phyloP scores from a whole-genome alignment of 92 coral and sea anemone species.

The Parazoanthus atlanticus region DNA sequence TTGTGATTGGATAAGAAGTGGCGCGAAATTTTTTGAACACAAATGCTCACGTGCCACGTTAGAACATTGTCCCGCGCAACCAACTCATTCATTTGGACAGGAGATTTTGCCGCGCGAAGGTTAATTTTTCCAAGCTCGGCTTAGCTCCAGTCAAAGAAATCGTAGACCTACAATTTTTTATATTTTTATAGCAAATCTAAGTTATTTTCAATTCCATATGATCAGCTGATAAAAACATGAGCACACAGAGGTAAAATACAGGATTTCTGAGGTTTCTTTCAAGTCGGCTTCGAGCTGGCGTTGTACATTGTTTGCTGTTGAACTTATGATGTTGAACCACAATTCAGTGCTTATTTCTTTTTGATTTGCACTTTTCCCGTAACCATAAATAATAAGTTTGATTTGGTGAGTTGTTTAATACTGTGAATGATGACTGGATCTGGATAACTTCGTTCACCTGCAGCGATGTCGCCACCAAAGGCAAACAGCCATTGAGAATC shows the following conservation, averaged over 20 bases:
- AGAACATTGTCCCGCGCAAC: slow-evolving; percentile 48
- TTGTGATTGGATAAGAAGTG: slow-evolving; percentile 30
- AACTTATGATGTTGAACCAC: neutral
- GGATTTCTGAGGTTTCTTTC: neutral
- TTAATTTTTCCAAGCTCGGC: slow-evolving; percentile 8
- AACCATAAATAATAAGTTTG: neutral
- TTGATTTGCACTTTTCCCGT: neutral
- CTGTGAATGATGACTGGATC: neutral
- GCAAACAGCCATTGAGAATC: slow-evolving; percentile 55
- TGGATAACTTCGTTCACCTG: slow-evolving; percentile 10
- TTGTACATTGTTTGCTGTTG: slow-evolving; percentile 25
- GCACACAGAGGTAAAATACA: slow-evolving; percentile 27
- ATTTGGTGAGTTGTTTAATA: neutral
- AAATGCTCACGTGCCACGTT: slow-evolving; percentile 41
- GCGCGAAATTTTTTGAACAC: slow-evolving; percentile 42
- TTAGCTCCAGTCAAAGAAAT: slow-evolving; percentile 15
- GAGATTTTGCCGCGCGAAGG: slow-evolving; percentile 55
- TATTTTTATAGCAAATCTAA: neutral
- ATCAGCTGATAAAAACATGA: slow-evolving; percentile 26
- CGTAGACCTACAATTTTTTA: neutral
- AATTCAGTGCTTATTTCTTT: neutral
- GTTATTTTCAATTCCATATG: slow-evolving; percentile 35
- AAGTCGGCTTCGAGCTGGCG: slow-evolving; percentile 1
- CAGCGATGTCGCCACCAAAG: slow-evolving; percentile 64
- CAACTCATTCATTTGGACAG: slow-evolving; percentile 59